Base-by-base conservation (phyloP, 53 echinoderm and acorn worm species). In the Actinopyga echinites region DNA sequence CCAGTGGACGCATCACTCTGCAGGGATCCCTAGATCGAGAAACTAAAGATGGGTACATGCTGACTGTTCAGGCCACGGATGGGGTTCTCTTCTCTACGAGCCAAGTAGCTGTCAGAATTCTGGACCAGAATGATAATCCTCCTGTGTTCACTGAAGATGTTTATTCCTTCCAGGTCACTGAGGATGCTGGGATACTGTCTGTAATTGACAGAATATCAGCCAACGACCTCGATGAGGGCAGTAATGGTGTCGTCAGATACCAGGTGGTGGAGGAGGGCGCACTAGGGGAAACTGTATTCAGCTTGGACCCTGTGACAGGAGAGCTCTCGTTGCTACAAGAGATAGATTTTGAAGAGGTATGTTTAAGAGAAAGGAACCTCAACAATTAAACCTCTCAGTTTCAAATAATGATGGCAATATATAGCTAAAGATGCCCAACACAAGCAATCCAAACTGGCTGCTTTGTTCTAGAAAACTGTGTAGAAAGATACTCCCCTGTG, bases 341-440 rank as follows among this genome's bases (percentile, higher is more conserved):
- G 19, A 66, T 95, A 5, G 93, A 95, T 83, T 95, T 75, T 93
- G 95, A 95, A 91, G 35, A 83, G 89, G 95, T 95, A 71, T 85
- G 80, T 59, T 15, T 49, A 15, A 49, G 49, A 6, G 17, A 15
- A 49, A 49, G 3, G n/a, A n/a, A n/a, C n/a, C n/a, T n/a, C n/a
- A n/a, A n/a, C n/a, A n/a, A n/a, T n/a, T n/a, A n/a, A n/a, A n/a
- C n/a, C n/a, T n/a, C n/a, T n/a, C n/a, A n/a, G n/a, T n/a, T n/a
- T n/a, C n/a, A n/a, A n/a, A n/a, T n/a, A n/a, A n/a, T n/a, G n/a
- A n/a, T n/a, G n/a, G n/a, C n/a, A n/a, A n/a, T n/a, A n/a, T n/a
- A n/a, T n/a, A n/a, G n/a, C n/a, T n/a, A n/a, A n/a, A n/a, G n/a
- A n/a, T n/a, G n/a, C n/a, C n/a, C n/a, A n/a, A n/a, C n/a, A n/a